Evolutionary conservation across 2,113 vertebrate genomes (phyloP).

Genomic region (Pterocles burchelli): DNA sequence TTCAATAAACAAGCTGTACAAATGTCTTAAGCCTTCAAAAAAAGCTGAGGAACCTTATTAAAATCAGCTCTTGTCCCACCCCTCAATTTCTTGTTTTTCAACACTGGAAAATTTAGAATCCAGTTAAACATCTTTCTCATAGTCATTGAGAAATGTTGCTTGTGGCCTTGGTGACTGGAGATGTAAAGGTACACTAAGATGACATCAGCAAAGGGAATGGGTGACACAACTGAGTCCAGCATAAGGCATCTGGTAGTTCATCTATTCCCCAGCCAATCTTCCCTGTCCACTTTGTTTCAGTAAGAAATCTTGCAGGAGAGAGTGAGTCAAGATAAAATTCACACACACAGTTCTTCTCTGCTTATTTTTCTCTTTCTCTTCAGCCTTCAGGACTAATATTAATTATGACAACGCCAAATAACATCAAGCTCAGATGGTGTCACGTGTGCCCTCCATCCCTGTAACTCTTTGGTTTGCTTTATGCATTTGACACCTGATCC

Average conservation of each 20-base stretch:
- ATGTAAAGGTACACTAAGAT: background rate
- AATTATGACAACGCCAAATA: background rate
- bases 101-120: background rate
- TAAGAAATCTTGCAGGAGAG: background rate
- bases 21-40: background rate
- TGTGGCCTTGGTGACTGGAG: background rate
- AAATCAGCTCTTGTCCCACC: background rate
- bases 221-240: background rate
- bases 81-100: background rate
- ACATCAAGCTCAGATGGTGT: background rate
- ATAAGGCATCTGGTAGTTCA: background rate
- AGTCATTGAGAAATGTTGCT: background rate
- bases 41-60: background rate
- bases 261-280: background rate
- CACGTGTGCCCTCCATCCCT: fast-evolving
- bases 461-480: background rate
- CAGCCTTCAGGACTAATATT: background rate
- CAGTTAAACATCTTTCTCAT: background rate
- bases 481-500: background rate
- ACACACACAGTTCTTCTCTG: background rate
- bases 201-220: background rate
- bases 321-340: background rate
- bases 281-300: background rate
- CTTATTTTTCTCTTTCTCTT: background rate
- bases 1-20: background rate